phyloP scores from a whole-genome alignment of 2,888 invertebrate species.

The Apoderus coryli region DNA sequence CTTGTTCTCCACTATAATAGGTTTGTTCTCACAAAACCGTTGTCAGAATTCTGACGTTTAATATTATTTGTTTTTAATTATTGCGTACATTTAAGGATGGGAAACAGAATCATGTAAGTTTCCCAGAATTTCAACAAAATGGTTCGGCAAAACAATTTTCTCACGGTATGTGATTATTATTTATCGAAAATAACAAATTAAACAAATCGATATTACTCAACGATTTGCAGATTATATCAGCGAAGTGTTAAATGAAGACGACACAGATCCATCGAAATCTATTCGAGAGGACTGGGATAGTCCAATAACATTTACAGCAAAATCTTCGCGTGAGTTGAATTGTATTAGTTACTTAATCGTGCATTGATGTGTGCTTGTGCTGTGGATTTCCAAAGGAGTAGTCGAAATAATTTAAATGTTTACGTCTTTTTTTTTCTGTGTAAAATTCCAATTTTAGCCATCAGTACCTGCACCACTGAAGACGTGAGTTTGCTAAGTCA shows the following conservation, averaged over 20 bases:
- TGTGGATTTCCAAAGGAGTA: background rate
- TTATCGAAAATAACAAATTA: background rate
- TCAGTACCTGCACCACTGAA: too few relatives aligned
- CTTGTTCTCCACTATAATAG: too few relatives aligned
- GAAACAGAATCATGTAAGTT: slow-evolving; percentile 76
- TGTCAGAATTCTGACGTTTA: too few relatives aligned
- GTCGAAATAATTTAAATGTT: too few relatives aligned
- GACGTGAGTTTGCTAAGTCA: too few relatives aligned
- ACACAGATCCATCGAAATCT: slow-evolving; percentile 29
- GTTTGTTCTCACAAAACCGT: too few relatives aligned
- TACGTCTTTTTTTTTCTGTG: too few relatives aligned
- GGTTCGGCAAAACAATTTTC: slow-evolving; percentile 78
- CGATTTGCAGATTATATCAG: slow-evolving; percentile 61
- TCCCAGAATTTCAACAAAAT: slow-evolving; percentile 81
- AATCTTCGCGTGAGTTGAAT: slow-evolving; percentile 64
- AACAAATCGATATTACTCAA: slow-evolving; percentile 3
- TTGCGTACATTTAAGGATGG: slow-evolving; percentile 68
- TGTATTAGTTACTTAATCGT: too few relatives aligned
- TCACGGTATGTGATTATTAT: slow-evolving; percentile 47
- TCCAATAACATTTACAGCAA: slow-evolving; percentile 81
- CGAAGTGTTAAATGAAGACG: slow-evolving; percentile 61
- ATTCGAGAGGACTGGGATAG: slow-evolving; percentile 65
- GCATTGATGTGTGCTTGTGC: background rate
- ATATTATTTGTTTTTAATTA: too few relatives aligned
- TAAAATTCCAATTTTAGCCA: too few relatives aligned